phyloP scores from a whole-genome alignment of 2,113 vertebrate species.

The Scortum barcoo region DNA sequence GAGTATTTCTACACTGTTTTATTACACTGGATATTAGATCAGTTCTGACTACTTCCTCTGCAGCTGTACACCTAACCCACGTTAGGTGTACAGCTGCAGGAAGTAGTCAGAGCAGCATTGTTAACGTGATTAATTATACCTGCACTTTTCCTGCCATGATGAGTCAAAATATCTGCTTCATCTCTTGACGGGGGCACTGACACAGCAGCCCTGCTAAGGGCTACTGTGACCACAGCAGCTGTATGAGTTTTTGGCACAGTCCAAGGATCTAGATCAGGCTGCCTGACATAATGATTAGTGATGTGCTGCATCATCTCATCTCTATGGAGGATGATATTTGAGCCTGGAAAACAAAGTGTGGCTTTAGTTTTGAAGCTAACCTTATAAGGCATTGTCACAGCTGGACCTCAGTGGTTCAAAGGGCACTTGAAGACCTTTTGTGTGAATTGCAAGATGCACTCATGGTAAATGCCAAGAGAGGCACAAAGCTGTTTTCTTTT shows the following conservation, averaged over 20 bases:
- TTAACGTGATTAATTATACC: background rate
- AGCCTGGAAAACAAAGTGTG: background rate
- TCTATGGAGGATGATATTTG: background rate
- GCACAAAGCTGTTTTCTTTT: conserved; percentile 1
- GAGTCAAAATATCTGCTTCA: background rate
- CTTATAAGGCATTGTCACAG: conserved; percentile 5
- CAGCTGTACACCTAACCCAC: background rate
- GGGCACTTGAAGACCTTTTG: background rate
- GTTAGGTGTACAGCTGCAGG: too few species aligned
- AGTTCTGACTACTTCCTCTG: too few species aligned
- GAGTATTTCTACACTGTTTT: too few species aligned
- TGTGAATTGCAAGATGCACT: background rate
- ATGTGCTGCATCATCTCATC: conserved; percentile 1
- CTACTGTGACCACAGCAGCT: conserved; percentile 4
- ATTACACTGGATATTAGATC: too few species aligned
- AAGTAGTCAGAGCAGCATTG: background rate
- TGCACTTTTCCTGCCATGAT: background rate
- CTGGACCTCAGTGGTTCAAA: background rate
- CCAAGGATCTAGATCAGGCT: background rate
- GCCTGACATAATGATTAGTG: background rate
- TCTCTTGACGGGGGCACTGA: background rate
- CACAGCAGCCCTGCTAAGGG: background rate
- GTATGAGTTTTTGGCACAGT: background rate
- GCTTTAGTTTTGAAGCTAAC: background rate
- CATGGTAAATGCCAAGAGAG: background rate